Evolutionary conservation across 2,113 vertebrate species (phyloP).

Genomic region (Poeciliopsis occidentalis): DNA sequence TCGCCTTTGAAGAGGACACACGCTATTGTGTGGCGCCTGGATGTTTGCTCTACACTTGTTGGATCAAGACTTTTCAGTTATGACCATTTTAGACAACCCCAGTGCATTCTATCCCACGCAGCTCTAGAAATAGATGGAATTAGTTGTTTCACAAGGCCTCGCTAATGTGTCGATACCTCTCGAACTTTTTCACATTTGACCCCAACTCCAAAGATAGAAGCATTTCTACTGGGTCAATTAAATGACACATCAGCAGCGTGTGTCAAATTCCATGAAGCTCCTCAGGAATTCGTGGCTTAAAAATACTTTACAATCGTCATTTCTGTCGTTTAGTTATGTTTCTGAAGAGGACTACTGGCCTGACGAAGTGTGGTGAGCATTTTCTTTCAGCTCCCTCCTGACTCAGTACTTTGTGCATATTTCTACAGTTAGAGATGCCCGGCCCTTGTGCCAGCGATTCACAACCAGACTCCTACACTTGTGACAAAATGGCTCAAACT

Average conservation of each 20-base stretch:
- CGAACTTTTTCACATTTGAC: neutral
- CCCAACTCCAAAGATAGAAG: too few relatives aligned
- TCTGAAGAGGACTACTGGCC: neutral
- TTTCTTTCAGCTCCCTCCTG: too few relatives aligned
- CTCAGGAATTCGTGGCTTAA: neutral
- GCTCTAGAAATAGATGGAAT: neutral
- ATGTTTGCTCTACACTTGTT: too few relatives aligned
- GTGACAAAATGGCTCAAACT: too few relatives aligned
- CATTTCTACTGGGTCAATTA: too few relatives aligned
- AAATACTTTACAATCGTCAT: neutral
- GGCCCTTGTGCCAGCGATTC: too few relatives aligned
- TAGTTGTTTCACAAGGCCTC: neutral
- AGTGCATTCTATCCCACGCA: neutral
- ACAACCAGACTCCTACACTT: too few relatives aligned
- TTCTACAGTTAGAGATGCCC: neutral
- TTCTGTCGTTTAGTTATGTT: neutral
- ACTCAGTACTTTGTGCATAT: too few relatives aligned
- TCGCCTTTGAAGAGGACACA: neutral
- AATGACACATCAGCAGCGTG: neutral
- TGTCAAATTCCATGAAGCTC: neutral
- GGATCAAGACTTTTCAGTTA: too few relatives aligned
- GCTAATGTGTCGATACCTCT: neutral
- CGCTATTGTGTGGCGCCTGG: neutral
- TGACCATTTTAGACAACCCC: too few relatives aligned
- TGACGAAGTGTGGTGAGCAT: neutral